phyloP scores from a whole-genome alignment of 2,888 invertebrate genomes.

The Drosophila nr. fundita region DNA sequence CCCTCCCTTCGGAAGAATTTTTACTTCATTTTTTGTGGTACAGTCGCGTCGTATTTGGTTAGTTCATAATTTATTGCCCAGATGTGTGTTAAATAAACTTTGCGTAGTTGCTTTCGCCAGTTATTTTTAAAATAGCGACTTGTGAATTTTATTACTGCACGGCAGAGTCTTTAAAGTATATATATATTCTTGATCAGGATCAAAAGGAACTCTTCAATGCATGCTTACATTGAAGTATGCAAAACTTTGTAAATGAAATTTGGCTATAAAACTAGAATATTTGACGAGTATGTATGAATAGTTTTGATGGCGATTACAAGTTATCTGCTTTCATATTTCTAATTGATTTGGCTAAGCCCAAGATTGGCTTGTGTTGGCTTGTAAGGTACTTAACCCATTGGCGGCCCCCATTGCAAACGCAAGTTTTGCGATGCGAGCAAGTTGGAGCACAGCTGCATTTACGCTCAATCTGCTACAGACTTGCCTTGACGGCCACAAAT shows the following conservation, averaged over 20 bases:
- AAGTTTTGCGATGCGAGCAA: constrained; percentile 46
- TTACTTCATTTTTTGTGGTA: constrained; percentile 23
- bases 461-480: constrained; percentile 75
- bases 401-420: constrained; percentile 9
- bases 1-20: constrained; percentile 10
- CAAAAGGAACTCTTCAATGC: background rate
- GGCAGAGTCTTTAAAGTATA: no score
- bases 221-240: background rate
- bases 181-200: background rate
- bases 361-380: constrained; percentile 26
- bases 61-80: constrained; percentile 56
- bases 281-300: background rate
- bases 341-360: constrained; percentile 20
- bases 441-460: constrained; percentile 69
- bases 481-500: constrained; percentile 76
- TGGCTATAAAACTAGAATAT: background rate
- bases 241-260: background rate
- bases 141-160: background rate
- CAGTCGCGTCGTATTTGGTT: constrained; percentile 21
- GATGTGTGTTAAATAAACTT: constrained; percentile 35
- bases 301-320: background rate
- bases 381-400: constrained; percentile 21
- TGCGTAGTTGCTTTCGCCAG: background rate
- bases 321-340: background rate
- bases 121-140: background rate